Evolutionary conservation across 53 echinoderm and acorn worm genomes (phyloP).

Genomic region (Mesocentrotus franciscanus): DNA sequence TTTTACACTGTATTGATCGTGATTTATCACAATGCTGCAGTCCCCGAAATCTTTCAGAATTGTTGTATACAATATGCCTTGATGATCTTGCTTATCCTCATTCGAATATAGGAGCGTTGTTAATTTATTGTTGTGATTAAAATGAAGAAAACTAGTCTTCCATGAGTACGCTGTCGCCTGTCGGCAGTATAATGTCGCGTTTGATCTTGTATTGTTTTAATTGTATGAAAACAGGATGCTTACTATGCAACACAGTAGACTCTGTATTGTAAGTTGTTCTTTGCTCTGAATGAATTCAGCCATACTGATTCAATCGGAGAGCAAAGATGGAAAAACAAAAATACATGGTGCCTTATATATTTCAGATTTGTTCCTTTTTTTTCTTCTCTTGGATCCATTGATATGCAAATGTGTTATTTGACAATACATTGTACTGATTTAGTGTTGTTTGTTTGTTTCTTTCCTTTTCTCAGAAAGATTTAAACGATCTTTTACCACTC

Average conservation of each 20-base stretch:
- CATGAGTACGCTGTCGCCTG: not conserved
- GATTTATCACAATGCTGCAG: conserved; percentile 61
- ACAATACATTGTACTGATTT: too few species aligned
- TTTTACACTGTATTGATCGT: conserved; percentile 23
- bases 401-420: not conserved
- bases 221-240: not conserved
- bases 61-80: conserved; percentile 38
- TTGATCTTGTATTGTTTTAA: not conserved
- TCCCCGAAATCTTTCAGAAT: conserved; percentile 50
- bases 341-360: not conserved
- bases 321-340: not conserved
- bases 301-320: conserved; percentile 19
- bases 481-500: not conserved
- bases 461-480: not conserved
- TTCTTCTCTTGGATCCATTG: not conserved
- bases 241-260: not conserved
- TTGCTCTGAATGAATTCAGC: conserved; percentile 30
- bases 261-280: not conserved
- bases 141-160: conserved; percentile 5
- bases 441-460: not conserved
- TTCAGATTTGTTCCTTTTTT: not conserved
- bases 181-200: not conserved
- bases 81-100: conserved; percentile 32
- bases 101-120: conserved; percentile 35
- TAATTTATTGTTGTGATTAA: conserved; percentile 45